Conservation (phyloP, 1,140 invertebrate species). For the Caenorhabditis tropicalis region DNA sequence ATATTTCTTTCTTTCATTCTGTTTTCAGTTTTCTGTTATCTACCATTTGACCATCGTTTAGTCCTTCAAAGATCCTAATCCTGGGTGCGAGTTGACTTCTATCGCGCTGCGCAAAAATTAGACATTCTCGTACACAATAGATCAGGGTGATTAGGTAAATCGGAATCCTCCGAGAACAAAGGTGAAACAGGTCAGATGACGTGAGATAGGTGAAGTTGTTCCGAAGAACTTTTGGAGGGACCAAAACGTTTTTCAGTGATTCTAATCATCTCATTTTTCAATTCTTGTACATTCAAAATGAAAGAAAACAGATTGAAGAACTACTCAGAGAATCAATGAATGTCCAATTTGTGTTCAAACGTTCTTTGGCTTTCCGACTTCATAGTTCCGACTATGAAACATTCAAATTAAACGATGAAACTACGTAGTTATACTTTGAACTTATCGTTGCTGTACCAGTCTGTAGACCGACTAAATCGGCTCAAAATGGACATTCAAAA, state of each 20-base stretch:
- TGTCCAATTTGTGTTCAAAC: too few relatives aligned
- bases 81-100: not conserved
- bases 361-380: too few relatives aligned
- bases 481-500: slow-evolving; percentile 39
- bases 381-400: not conserved
- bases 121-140: not conserved
- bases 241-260: not conserved
- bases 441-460: not conserved
- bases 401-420: not conserved
- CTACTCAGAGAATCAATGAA: too few relatives aligned
- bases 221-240: not conserved
- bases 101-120: not conserved
- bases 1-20: not conserved
- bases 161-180: not conserved
- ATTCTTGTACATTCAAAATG: too few relatives aligned
- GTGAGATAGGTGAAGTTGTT: not conserved
- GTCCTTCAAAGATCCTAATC: not conserved
- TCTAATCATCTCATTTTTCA: too few relatives aligned
- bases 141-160: not conserved
- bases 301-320: too few relatives aligned
- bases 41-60: not conserved
- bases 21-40: not conserved
- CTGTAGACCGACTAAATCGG: slow-evolving; percentile 19
- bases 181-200: not conserved
- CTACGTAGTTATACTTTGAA: slow-evolving; percentile 40